Percentiles rank a stretch among this genome's conserved stretches.
Conservation (phyloP, 2,797 vertebrate genomes). For the Remorina albescens region DNA sequence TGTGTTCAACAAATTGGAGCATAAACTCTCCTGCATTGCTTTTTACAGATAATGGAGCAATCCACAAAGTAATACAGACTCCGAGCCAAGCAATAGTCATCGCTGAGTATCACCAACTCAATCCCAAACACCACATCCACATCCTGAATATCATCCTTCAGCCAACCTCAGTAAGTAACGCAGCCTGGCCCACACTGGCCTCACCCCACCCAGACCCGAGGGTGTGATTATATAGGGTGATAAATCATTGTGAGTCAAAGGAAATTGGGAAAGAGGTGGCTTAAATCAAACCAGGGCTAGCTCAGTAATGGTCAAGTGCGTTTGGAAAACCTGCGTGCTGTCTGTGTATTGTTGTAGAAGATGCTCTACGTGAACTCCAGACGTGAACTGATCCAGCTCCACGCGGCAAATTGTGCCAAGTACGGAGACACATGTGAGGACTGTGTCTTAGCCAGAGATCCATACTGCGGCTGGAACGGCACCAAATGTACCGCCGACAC, state of each 20-base stretch:
- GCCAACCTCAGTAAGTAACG: constrained; percentile 65
- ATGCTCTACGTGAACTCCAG: constrained; percentile 74
- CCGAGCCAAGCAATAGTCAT: constrained; percentile 54
- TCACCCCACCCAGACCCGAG: no score
- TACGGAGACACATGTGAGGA: constrained; percentile 72
- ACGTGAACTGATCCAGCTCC: constrained; percentile 73
- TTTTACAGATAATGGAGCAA: constrained; percentile 65
- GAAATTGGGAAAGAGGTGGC: neutral
- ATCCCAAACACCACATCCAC: constrained; percentile 6
- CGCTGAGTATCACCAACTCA: constrained; percentile 73
- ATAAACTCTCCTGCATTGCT: neutral
- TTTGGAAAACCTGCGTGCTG: neutral
- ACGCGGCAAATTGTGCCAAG: constrained; percentile 67
- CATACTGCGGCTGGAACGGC: constrained; percentile 78
- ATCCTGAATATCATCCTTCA: constrained; percentile 58
- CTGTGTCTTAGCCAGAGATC: constrained; percentile 79
- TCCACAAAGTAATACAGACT: constrained; percentile 78
- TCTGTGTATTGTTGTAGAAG: constrained; percentile 60
- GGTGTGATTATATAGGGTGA: neutral
- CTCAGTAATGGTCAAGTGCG: neutral
- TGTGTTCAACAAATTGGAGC: neutral
- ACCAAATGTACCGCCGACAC: constrained; percentile 27
- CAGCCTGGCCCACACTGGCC: neutral
- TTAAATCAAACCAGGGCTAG: neutral
- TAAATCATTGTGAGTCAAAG: neutral